These are phyloP conservation scores for Platycercus adscitus DNA, from an alignment of 2,113 vertebrate genomes.

Conservation along the genomic window DNA sequence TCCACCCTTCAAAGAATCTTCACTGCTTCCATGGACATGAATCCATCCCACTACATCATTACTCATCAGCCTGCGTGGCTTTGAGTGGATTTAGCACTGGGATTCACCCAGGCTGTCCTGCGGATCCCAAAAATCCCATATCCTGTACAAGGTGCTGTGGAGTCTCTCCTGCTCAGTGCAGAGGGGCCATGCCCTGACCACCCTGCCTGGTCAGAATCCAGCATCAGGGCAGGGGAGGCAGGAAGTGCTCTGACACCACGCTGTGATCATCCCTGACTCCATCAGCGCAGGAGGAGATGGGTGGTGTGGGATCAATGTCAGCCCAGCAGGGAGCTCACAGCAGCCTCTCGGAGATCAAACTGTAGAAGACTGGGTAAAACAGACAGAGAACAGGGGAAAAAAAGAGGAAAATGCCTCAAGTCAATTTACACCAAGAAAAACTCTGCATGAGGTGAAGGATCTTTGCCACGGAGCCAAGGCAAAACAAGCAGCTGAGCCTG, in stretches of 20 bases:
- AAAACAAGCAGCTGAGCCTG: neutral
- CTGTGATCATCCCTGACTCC: neutral
- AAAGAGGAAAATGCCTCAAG: neutral
- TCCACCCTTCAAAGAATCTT: neutral
- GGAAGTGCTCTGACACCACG: rapidly evolving
- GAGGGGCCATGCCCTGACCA: neutral
- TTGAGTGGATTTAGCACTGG: neutral
- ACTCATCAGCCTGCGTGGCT: neutral
- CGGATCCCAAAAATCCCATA: neutral
- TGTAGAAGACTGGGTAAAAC: neutral
- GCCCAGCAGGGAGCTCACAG: neutral
- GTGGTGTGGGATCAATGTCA: neutral
- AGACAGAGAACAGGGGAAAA: neutral
- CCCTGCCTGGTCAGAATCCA: rapidly evolving
- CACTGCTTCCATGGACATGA: neutral
- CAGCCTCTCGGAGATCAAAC: neutral
- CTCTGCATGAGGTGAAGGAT: neutral
- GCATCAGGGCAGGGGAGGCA: neutral
- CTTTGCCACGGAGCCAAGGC: neutral
- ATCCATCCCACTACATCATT: neutral
- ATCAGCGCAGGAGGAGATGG: neutral
- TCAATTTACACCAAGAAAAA: neutral
- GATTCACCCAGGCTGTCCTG: neutral
- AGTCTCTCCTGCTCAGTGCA: neutral
- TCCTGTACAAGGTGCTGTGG: neutral